Conservation (phyloP, 2,797 vertebrate species). For the Menidia menidia region DNA sequence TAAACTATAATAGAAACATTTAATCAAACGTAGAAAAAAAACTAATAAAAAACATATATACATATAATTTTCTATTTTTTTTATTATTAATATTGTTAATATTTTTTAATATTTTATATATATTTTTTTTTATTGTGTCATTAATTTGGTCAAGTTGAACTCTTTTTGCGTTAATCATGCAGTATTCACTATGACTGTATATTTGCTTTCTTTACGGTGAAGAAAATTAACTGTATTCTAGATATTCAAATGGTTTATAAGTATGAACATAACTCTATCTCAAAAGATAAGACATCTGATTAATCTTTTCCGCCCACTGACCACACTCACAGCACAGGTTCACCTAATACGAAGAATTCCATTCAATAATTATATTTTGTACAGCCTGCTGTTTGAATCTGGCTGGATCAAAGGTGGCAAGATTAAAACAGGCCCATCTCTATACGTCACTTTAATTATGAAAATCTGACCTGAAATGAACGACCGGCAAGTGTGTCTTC, state of each 20-base stretch:
- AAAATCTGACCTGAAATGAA: conserved; percentile 60
- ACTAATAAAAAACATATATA: too few relatives aligned
- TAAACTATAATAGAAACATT: too few relatives aligned
- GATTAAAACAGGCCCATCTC: conserved; percentile 53
- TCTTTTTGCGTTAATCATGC: background rate
- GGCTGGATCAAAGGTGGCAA: conserved; percentile 41
- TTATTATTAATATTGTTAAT: too few relatives aligned
- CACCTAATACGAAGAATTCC: conserved; percentile 32
- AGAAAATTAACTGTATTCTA: background rate
- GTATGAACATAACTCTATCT: background rate
- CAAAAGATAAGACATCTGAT: background rate
- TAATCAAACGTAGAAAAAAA: too few relatives aligned
- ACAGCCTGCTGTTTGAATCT: conserved; percentile 37
- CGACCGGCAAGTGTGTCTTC: conserved; percentile 31
- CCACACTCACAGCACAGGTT: conserved; percentile 13
- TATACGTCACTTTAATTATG: conserved; percentile 55
- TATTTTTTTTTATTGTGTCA: background rate
- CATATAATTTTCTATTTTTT: too few relatives aligned
- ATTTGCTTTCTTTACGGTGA: background rate
- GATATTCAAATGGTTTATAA: background rate
- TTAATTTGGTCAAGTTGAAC: too few relatives aligned
- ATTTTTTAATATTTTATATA: too few relatives aligned
- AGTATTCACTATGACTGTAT: background rate
- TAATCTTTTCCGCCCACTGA: conserved; percentile 17
- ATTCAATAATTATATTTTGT: conserved; percentile 38